Evolutionary conservation across 2,113 vertebrate genomes (phyloP), one percentile per base, ranked within the genome.

Genomic region (Empidonax alnorum): DNA sequence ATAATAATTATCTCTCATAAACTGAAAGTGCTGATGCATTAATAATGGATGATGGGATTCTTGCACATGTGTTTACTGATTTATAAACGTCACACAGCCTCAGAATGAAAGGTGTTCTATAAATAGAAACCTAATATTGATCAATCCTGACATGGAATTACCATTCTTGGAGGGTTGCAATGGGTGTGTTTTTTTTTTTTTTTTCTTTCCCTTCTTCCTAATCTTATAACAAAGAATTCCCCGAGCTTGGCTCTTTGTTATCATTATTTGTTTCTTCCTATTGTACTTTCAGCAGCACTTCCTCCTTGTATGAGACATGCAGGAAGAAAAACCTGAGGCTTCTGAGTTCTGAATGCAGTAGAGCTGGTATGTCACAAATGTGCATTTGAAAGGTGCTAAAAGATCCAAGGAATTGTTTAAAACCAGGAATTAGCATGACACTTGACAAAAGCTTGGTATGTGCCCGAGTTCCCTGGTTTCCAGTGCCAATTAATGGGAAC

Each of bases 21-120:
- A 62, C 73, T 33, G 74, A 27, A 78, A 87, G 76, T 49, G 52
- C 63, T 47, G 73, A n/a, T 84, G 52, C 59, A 74, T 97, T 82
- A 96, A 95, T 96, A 96, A 97, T 96, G 84, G 77, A 95, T 94
- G 53, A 61, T 50, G 87, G 74, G 93, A 96, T 95, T 89, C 93
- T 87, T 93, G 78, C 86, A 87, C 66, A 13, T 53, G 72, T 74
- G 85, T 87, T 96, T 90, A 96, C 96, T 97, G 95, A 96, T 97
- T 97, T 89, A 96, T 96, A 96, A 96, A 93, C 92, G 87, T 69
- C 1, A 3, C 92, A 81, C 61, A 84, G 76, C 93, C 76, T 90
- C 83, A 22, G 68, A 89, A 80, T 17, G 82, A 72, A 86, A 95
- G 68, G 56, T 87, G 50, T 37, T 94, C 73, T 93, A 94, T 94